Percentiles rank a stretch among this genome's conserved stretches.
Evolutionary conservation across 2,797 vertebrate species (phyloP).

Genomic region (Pampus argenteus): DNA sequence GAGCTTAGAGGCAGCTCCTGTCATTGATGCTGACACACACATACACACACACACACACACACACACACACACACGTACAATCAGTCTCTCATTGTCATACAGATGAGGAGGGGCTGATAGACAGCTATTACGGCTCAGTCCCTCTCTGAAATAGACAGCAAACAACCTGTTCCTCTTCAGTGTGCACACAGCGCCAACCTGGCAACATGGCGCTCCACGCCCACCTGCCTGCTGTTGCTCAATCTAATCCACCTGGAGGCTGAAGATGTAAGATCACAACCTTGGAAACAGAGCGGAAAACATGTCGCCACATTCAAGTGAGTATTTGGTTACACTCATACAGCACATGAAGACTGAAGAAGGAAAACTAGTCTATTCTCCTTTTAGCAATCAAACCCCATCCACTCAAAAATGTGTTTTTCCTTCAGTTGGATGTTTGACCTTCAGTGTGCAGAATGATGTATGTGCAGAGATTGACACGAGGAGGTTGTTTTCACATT

Average conservation of each 20-base stretch:
- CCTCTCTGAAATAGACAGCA: conserved; percentile 21
- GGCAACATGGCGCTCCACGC: conserved; percentile 1
- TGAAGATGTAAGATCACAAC: not conserved
- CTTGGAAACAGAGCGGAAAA: not conserved
- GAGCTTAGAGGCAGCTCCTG: conserved; percentile 37
- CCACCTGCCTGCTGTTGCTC: conserved; percentile 3
- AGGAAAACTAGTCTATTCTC: not conserved
- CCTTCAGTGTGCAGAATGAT: too few species aligned
- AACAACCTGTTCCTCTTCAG: conserved; percentile 37
- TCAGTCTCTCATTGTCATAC: conserved; percentile 22
- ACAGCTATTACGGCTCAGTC: conserved; percentile 34
- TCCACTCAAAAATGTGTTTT: too few species aligned
- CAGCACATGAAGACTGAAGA: too few species aligned
- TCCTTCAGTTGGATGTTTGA: too few species aligned
- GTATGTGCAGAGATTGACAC: too few species aligned
- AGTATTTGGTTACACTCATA: too few species aligned
- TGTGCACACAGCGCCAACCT: conserved; percentile 17
- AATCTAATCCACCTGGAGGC: conserved; percentile 13
- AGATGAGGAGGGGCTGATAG: conserved; percentile 48
- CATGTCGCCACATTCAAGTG: too few species aligned
- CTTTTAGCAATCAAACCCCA: not conserved
- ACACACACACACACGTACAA: conserved; percentile 18
- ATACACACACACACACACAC: conserved; percentile 24
- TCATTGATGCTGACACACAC: conserved; percentile 7
- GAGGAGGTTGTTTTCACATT: too few species aligned